These are phyloP conservation scores for Burhinus bistriatus DNA, from an alignment of 2,113 vertebrate species.

Conservation along the genomic window DNA sequence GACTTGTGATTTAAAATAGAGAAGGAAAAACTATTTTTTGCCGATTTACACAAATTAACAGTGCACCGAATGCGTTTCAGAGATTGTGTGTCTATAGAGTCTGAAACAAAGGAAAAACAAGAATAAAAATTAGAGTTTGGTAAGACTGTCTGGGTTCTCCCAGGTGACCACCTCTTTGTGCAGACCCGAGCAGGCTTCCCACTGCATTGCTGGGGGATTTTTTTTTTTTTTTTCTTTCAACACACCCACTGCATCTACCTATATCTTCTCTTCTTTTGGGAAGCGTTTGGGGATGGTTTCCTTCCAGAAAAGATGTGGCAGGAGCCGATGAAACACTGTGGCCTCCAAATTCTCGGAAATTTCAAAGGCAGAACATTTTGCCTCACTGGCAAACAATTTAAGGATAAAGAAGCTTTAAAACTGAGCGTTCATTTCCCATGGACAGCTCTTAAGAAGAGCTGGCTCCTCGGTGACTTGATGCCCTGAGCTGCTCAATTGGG, in stretches of 20 bases:
- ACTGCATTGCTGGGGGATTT: not conserved
- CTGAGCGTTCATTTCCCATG: not conserved
- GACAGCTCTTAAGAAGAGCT: not conserved
- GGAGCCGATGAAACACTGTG: not conserved
- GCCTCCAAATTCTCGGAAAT: not conserved
- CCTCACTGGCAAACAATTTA: not conserved
- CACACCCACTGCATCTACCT: not conserved
- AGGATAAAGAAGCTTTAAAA: not conserved
- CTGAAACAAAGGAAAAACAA: not conserved
- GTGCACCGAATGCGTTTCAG: not conserved
- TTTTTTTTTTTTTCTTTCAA: no score
- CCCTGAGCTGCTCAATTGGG: not conserved
- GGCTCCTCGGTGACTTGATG: not conserved
- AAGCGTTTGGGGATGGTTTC: not conserved
- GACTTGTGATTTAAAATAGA: not conserved
- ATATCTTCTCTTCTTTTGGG: not conserved
- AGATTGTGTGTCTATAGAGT: not conserved
- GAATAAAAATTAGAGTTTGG: not conserved
- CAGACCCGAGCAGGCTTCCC: not conserved
- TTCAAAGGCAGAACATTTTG: not conserved
- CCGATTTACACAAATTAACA: not conserved
- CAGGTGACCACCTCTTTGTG: rapidly evolving
- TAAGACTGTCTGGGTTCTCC: rapidly evolving
- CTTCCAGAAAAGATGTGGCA: not conserved
- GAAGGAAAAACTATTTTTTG: not conserved